Evolutionary conservation across 2,113 vertebrate genomes (phyloP).

Genomic region (Oxyruncus cristatus): DNA sequence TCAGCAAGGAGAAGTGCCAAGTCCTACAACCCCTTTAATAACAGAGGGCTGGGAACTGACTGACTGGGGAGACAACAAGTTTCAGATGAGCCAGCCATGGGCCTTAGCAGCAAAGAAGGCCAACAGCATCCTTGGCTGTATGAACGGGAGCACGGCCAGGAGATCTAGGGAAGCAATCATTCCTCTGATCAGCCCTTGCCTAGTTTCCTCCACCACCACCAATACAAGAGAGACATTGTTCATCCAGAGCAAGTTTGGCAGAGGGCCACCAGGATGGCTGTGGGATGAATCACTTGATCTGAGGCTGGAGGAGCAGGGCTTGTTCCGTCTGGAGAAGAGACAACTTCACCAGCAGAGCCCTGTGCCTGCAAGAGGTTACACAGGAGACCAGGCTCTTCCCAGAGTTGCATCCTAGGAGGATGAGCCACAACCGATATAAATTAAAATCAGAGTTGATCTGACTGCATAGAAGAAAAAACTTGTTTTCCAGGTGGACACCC

Average conservation of each 20-base stretch:
- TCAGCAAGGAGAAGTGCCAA: neutral
- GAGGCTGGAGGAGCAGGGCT: neutral
- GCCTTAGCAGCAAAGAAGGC: neutral
- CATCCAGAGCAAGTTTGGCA: neutral
- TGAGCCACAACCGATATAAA: neutral
- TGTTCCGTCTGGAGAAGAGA: neutral
- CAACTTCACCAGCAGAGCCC: neutral
- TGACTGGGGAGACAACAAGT: neutral
- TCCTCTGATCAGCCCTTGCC: neutral
- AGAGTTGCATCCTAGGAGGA: neutral
- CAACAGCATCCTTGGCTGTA: neutral
- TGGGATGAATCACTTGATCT: neutral
- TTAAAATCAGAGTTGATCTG: neutral
- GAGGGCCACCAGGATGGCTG: neutral
- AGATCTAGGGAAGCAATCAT: neutral
- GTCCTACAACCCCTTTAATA: neutral
- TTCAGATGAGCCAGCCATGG: accelerated
- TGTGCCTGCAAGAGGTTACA: neutral
- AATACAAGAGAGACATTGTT: neutral
- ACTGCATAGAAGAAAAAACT: neutral
- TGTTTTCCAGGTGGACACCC: neutral
- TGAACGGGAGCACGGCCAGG: neutral
- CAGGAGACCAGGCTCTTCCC: neutral
- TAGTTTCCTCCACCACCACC: neutral
- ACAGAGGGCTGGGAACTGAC: neutral